Percentiles rank a stretch among this genome's conserved stretches.
Conservation (phyloP, 2,113 vertebrate genomes). For the Salvelinus sp. region DNA sequence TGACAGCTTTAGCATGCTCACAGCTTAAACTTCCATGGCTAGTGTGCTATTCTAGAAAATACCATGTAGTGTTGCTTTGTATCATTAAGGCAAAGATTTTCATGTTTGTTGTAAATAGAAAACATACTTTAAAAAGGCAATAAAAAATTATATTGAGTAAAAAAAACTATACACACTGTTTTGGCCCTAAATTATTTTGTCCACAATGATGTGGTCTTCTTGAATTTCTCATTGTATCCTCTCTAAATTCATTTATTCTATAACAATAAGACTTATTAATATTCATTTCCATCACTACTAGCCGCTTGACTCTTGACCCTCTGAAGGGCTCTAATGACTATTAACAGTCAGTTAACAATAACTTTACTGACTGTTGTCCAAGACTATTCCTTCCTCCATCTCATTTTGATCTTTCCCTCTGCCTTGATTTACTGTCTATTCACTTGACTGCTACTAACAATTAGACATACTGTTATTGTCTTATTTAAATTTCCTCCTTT, state of each 20-base stretch:
- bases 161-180: conserved; percentile 66
- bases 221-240: conserved; percentile 63
- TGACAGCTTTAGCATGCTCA: conserved; percentile 72
- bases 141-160: conserved; percentile 76
- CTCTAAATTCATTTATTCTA: conserved; percentile 77
- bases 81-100: conserved; percentile 85
- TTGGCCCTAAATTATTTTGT: conserved; percentile 85
- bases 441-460: conserved; percentile 92
- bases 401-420: conserved; percentile 70
- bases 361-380: conserved; percentile 75
- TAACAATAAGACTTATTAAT: conserved; percentile 80
- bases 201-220: conserved; percentile 67
- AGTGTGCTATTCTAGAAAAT: conserved; percentile 75
- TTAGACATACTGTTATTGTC: conserved; percentile 79
- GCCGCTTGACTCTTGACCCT: conserved; percentile 85
- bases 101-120: conserved; percentile 92
- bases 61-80: conserved; percentile 87
- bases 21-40: conserved; percentile 77
- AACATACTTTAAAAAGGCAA: conserved; percentile 84
- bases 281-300: conserved; percentile 85
- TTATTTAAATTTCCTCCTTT: conserved; percentile 53
- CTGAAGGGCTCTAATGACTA: conserved; percentile 83
- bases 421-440: conserved; percentile 73
- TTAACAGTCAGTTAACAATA: conserved; percentile 82
- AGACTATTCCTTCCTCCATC: conserved; percentile 58